A percentile compares a stretch with the other conserved stretches of the same genome.
Conservation (phyloP, 2,113 vertebrate genomes). For the Tragelaphus strepsiceros region DNA sequence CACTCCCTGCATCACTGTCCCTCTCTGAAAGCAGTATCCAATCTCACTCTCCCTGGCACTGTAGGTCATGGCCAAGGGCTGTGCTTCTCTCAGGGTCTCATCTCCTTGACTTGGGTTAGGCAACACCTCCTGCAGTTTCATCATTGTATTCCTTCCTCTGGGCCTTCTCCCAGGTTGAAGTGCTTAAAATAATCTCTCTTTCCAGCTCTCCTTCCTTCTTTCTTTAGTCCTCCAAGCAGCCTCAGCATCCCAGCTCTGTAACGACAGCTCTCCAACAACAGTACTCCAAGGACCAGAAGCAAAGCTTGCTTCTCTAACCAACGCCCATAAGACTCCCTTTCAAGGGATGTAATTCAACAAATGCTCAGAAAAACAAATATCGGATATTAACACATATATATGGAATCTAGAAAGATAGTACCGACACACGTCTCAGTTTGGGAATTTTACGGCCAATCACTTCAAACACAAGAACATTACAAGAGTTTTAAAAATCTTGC, state of each 20-base stretch:
- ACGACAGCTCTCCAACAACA: not conserved
- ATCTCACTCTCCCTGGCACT: not conserved
- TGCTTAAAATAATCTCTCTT: not conserved
- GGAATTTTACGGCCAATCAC: not conserved
- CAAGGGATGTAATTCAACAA: not conserved
- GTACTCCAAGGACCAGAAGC: not conserved
- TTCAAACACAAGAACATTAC: not conserved
- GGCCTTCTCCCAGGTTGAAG: not conserved
- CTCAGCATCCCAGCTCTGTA: not conserved
- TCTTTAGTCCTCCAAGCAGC: not conserved
- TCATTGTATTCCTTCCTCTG: not conserved
- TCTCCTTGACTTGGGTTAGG: not conserved
- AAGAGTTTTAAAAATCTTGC: not conserved
- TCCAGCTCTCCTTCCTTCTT: not conserved
- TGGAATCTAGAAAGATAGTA: not conserved
- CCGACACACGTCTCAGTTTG: not conserved
- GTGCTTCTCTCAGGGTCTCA: not conserved
- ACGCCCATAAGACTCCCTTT: not conserved
- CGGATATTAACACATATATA: not conserved
- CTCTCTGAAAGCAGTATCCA: not conserved
- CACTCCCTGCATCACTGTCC: not conserved
- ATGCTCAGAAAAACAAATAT: not conserved
- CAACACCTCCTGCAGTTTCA: not conserved
- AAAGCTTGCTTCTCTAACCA: not conserved
- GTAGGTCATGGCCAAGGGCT: not conserved